A percentile compares a stretch with the other conserved stretches of the same genome.
These are phyloP conservation scores for Micronisus gabar DNA, from an alignment of 2,113 vertebrate species.

Conservation along the genomic window DNA sequence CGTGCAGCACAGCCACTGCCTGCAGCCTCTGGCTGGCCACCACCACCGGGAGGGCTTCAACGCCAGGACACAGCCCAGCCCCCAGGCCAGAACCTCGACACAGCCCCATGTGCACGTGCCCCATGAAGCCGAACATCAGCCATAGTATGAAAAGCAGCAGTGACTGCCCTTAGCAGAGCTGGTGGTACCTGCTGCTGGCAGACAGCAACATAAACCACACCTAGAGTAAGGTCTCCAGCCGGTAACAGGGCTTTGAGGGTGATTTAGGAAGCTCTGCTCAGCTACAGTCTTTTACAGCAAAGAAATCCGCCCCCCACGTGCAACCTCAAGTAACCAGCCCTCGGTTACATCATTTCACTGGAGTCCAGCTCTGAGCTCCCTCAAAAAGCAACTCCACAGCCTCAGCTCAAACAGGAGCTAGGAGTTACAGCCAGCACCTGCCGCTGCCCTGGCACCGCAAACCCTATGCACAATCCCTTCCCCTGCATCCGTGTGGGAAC, in stretches of 20 bases:
- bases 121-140: background rate
- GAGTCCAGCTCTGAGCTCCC: background rate
- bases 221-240: background rate
- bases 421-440: background rate
- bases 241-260: background rate
- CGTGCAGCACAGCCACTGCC: background rate
- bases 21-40: background rate
- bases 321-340: background rate
- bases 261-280: background rate
- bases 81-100: background rate
- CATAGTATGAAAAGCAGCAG: background rate
- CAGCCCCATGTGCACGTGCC: background rate
- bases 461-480: background rate
- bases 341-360: rapidly evolving
- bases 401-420: rapidly evolving
- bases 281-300: background rate
- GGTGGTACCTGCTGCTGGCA: background rate
- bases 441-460: background rate
- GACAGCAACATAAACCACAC: background rate
- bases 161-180: background rate
- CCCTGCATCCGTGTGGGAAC: background rate
- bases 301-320: rapidly evolving
- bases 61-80: background rate
- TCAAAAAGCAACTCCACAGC: background rate
- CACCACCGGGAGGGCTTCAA: rapidly evolving